Evolutionary conservation across 1,140 invertebrate genomes (phyloP).

Genomic region (Lucilia sericata): DNA sequence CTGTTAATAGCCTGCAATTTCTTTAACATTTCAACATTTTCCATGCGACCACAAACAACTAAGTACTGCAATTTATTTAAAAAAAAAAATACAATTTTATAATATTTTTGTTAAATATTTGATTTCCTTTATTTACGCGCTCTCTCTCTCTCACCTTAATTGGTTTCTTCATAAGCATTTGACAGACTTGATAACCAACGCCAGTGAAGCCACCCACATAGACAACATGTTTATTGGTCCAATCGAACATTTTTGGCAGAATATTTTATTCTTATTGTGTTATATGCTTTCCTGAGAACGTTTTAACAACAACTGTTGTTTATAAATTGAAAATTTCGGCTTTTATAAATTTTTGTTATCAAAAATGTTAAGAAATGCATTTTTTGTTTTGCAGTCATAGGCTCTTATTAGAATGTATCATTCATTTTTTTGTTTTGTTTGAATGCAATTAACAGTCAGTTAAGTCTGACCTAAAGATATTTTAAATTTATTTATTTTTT

Average conservation of each 20-base stretch:
- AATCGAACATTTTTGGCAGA: slow-evolving; percentile 58
- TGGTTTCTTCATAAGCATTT: slow-evolving; percentile 59
- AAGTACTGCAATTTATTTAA: slow-evolving; percentile 49
- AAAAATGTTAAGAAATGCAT: background rate
- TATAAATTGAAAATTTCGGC: background rate
- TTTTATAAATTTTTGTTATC: background rate
- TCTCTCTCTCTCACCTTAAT: slow-evolving; percentile 46
- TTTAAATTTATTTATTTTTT: no score
- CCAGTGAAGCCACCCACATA: slow-evolving; percentile 60
- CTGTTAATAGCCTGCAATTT: slow-evolving; percentile 58
- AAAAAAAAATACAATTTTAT: no score
- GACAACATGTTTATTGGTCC: slow-evolving; percentile 61
- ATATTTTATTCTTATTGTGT: slow-evolving; percentile 1
- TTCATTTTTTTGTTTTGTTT: no score
- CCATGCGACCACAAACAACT: slow-evolving; percentile 59
- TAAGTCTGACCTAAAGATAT: no score
- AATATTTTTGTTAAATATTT: no score
- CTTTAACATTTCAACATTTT: slow-evolving; percentile 62
- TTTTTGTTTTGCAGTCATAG: background rate
- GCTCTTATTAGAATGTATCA: no score
- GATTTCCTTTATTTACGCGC: background rate
- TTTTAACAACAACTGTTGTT: background rate
- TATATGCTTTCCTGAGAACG: background rate
- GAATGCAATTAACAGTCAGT: no score
- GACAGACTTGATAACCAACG: slow-evolving; percentile 60